A percentile compares a stretch with the other conserved stretches of the same genome.
These are phyloP conservation scores for Camelus bactrianus DNA, from an alignment of 2,113 vertebrate genomes.

Conservation along the genomic window DNA sequence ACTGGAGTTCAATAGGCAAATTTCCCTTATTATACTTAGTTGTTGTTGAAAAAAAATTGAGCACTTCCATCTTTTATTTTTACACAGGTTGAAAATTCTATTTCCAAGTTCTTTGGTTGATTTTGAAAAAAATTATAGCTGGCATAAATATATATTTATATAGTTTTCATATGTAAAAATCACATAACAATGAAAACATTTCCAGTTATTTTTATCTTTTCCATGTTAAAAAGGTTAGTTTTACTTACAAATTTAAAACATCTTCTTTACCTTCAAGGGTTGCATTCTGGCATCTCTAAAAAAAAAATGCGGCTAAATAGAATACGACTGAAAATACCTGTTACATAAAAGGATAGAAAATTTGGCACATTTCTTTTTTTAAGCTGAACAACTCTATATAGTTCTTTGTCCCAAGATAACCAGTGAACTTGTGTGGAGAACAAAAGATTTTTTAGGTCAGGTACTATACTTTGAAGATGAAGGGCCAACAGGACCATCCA, in stretches of 20 bases:
- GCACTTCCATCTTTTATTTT: background rate
- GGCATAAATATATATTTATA: background rate
- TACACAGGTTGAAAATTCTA: background rate
- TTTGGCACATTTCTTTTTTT: background rate
- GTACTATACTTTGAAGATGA: background rate
- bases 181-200: background rate
- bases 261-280: background rate
- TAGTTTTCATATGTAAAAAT: slow-evolving; percentile 13
- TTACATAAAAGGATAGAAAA: background rate
- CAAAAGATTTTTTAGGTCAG: background rate
- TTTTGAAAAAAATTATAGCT: background rate
- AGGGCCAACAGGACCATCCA: background rate
- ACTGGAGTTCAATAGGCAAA: background rate
- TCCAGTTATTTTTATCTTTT: background rate
- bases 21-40: background rate
- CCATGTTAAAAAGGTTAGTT: background rate
- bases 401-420: background rate
- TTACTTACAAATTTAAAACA: background rate
- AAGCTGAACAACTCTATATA: background rate
- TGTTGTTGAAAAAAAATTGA: background rate
- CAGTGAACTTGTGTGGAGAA: background rate
- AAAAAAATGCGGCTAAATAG: background rate
- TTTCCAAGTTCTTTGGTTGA: background rate
- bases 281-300: background rate
- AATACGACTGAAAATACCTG: background rate